Conservation (phyloP, 2,113 vertebrate genomes). For the Paedocypris sp. region DNA sequence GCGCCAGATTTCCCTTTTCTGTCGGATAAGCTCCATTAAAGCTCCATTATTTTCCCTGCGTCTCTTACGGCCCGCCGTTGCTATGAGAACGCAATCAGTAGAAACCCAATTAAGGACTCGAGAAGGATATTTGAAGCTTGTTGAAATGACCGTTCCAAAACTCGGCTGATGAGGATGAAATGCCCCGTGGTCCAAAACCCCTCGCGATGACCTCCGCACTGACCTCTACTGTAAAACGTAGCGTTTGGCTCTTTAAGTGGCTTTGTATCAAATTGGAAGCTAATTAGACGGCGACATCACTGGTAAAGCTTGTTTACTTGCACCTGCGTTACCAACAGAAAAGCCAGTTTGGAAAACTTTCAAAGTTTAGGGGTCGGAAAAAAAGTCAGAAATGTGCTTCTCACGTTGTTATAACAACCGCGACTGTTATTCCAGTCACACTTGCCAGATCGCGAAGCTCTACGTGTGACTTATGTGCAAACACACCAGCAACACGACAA, state of each 20-base stretch:
- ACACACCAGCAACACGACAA: constrained; percentile 63
- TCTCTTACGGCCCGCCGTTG: constrained; percentile 35
- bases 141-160: constrained; percentile 24
- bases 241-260: constrained; percentile 42
- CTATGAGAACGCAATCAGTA: constrained; percentile 37
- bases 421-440: constrained; percentile 46
- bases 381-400: constrained; percentile 27
- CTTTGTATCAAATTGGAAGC: constrained; percentile 42
- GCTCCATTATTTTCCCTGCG: background rate
- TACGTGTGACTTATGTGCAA: constrained; percentile 56
- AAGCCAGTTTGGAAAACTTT: background rate
- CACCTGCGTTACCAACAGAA: background rate
- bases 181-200: constrained; percentile 15
- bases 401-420: constrained; percentile 59
- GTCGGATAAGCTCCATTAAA: constrained; percentile 6
- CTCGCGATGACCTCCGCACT: constrained; percentile 38
- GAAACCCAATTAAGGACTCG: constrained; percentile 26
- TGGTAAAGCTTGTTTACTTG: background rate
- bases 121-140: constrained; percentile 35
- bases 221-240: constrained; percentile 41
- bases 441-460: constrained; percentile 42
- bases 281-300: constrained; percentile 38
- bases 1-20: background rate
- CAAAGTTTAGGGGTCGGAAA: constrained; percentile 7
- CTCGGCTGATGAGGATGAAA: constrained; percentile 36